These are phyloP conservation scores for Actinostola sp. DNA, from an alignment of 92 coral and sea anemone species.

Conservation along the genomic window DNA sequence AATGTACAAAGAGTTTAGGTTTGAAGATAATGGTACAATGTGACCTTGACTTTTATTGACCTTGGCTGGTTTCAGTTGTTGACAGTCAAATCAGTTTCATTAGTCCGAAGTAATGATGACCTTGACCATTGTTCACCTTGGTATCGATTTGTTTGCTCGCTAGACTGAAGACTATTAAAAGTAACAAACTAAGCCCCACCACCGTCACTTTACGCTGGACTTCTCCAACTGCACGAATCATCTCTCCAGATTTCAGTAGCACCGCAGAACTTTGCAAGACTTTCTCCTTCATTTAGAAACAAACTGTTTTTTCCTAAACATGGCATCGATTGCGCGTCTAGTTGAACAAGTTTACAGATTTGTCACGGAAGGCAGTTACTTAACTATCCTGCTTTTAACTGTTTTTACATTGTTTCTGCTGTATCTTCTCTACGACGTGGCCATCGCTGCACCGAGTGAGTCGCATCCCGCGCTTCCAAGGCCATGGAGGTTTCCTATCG, in stretches of 20 bases:
- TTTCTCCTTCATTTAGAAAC: background rate
- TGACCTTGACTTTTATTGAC: background rate
- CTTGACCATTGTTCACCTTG: conserved; percentile 15
- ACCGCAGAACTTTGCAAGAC: background rate
- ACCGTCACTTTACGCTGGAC: background rate
- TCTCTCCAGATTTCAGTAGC: background rate
- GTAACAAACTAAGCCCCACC: background rate
- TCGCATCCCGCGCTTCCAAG: conserved; percentile 56
- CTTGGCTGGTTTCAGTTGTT: background rate
- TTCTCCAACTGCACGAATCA: background rate
- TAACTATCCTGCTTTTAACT: background rate
- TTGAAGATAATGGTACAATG: too few relatives aligned
- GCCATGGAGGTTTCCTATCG: conserved; percentile 82
- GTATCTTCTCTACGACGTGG: conserved; percentile 1
- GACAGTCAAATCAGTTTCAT: background rate
- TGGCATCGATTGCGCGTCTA: background rate
- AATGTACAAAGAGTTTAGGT: background rate
- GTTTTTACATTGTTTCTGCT: background rate
- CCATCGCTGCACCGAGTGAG: background rate
- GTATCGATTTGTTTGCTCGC: conserved; percentile 16
- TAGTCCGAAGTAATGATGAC: conserved; percentile 15
- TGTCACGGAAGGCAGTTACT: background rate
- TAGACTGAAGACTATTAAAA: conserved; percentile 2
- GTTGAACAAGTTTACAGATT: background rate
- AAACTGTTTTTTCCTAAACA: background rate